These are phyloP conservation scores for Peromyscus nudipes DNA, from an alignment of 2,797 vertebrate species.

Conservation along the genomic window DNA sequence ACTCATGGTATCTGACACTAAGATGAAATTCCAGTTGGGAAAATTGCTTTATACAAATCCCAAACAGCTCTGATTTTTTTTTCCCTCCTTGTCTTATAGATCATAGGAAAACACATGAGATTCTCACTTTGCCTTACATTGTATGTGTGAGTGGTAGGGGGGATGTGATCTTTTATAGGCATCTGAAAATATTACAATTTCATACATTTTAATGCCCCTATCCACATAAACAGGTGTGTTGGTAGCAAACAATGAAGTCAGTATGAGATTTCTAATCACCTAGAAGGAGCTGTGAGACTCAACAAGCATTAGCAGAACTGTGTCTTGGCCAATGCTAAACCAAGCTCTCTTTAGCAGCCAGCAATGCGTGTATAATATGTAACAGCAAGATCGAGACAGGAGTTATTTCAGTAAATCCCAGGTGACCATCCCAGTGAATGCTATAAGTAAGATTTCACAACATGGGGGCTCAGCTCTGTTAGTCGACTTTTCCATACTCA, in stretches of 20 bases:
- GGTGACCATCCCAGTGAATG: conserved; percentile 62
- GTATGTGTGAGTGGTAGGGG: not conserved
- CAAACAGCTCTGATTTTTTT: not conserved
- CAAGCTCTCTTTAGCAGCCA: conserved; percentile 32
- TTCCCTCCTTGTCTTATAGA: not conserved
- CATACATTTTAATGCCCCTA: not conserved
- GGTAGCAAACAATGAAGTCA: not conserved
- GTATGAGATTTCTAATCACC: conserved; percentile 39
- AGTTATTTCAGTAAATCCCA: conserved; percentile 71
- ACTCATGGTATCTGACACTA: accelerated
- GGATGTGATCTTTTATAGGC: not conserved
- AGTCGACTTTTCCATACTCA: conserved; percentile 63
- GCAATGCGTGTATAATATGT: not conserved
- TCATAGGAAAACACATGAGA: not conserved
- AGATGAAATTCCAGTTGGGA: not conserved
- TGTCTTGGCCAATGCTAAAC: not conserved
- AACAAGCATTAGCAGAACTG: not conserved
- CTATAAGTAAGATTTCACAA: conserved; percentile 63
- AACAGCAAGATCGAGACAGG: conserved; percentile 62
- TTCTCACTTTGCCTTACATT: not conserved
- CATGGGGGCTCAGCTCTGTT: conserved; percentile 52
- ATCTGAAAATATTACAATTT: not conserved
- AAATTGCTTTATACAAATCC: not conserved
- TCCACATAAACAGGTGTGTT: not conserved
- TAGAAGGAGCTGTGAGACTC: not conserved